phyloP scores from a whole-genome alignment of 2,113 vertebrate genomes.

The Scytalopus superciliaris region DNA sequence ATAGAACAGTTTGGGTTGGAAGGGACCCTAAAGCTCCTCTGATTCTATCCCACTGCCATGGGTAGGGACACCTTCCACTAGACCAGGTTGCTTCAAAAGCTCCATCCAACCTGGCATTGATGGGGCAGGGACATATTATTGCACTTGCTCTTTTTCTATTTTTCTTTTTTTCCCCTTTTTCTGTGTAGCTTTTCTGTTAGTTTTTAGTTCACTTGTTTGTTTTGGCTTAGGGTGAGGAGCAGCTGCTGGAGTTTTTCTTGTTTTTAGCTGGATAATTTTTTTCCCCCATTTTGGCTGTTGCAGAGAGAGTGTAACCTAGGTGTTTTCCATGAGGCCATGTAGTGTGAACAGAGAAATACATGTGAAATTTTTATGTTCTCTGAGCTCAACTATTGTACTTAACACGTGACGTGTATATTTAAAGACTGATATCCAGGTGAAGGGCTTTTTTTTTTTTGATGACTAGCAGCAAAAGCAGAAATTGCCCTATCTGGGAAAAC shows the following conservation, averaged over 20 bases:
- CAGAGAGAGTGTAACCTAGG: background rate
- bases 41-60: background rate
- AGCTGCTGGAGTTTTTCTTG: slow-evolving; percentile 9
- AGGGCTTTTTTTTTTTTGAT: background rate
- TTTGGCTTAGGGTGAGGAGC: slow-evolving; percentile 21
- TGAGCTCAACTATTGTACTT: background rate
- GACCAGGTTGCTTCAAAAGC: background rate
- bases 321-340: background rate
- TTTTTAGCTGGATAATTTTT: background rate
- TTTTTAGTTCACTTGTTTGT: background rate
- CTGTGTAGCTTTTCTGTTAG: background rate
- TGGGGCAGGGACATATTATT: background rate
- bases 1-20: background rate
- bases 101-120: background rate
- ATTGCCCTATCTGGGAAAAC: background rate
- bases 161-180: background rate
- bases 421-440: background rate
- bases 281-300: background rate
- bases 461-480: background rate
- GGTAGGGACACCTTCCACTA: background rate
- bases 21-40: background rate
- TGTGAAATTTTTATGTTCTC: background rate
- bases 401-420: background rate
- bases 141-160: background rate
- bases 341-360: background rate